These are phyloP conservation scores for pig (Sus scrofa) DNA, from an alignment of 2,113 vertebrate genomes.

Conservation along the genomic window DNA sequence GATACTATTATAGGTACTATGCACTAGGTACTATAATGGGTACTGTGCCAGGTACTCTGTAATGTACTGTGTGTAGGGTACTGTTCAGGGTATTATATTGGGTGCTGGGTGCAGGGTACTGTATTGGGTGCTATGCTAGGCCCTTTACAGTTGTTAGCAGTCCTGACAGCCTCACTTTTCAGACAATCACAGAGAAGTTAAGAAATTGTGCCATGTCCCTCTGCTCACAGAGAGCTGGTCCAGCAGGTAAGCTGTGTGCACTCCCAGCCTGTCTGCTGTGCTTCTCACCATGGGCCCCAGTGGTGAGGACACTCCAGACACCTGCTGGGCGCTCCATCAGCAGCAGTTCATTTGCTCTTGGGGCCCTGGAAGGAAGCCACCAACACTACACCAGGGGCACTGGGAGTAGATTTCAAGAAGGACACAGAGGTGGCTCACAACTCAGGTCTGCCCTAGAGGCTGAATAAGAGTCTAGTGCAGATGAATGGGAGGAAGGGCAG, in stretches of 20 bases:
- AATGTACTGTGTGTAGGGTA: too few species aligned
- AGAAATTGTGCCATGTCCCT: background rate
- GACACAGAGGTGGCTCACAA: background rate
- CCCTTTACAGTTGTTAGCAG: background rate
- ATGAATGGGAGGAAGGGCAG: background rate
- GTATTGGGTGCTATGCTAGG: background rate
- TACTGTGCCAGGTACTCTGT: background rate
- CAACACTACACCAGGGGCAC: too few species aligned
- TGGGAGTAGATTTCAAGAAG: background rate
- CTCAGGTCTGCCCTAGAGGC: background rate
- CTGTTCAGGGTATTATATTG: too few species aligned
- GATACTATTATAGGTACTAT: too few species aligned
- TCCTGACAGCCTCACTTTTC: background rate
- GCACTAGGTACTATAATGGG: too few species aligned
- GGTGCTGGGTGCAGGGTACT: too few species aligned
- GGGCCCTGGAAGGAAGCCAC: background rate
- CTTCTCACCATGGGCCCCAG: background rate
- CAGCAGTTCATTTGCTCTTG: background rate
- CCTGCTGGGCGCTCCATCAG: fast-evolving
- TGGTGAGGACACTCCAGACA: background rate
- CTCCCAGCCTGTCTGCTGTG: background rate
- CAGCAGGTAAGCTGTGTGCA: fast-evolving
- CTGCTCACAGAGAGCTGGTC: background rate
- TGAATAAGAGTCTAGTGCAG: background rate
- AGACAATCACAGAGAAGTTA: background rate